A percentile compares a stretch with the other conserved stretches of the same genome.
These are phyloP conservation scores for Syritta pipiens DNA, from an alignment of 2,888 invertebrate species.

Conservation along the genomic window DNA sequence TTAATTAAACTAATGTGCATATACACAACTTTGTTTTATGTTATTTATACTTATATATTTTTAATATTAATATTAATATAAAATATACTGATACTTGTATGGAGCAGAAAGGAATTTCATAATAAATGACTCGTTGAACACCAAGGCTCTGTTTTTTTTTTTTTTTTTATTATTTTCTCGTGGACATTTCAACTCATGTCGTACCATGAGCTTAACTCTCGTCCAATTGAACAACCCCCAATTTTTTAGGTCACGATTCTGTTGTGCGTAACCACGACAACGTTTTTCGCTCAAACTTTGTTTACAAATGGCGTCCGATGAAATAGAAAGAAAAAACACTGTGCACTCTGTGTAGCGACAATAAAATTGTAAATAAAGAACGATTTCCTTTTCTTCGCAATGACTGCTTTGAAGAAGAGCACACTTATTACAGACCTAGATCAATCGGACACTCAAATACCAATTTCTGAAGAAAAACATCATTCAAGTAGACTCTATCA, in stretches of 20 bases:
- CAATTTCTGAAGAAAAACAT: conserved; percentile 16
- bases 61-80: conserved; percentile 62
- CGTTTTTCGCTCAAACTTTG: conserved; percentile 58
- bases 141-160: background rate
- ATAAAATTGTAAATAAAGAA: conserved; percentile 13
- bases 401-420: conserved; percentile 30
- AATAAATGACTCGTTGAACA: conserved; percentile 65
- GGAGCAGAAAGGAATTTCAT: conserved; percentile 52
- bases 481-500: conserved; percentile 15
- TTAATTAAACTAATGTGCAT: conserved; percentile 60
- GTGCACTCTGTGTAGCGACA: too few relatives aligned
- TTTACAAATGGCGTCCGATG: conserved; percentile 59
- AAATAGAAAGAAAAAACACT: background rate
- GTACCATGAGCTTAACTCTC: too few relatives aligned
- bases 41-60: conserved; percentile 69
- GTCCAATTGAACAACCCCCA: conserved; percentile 22
- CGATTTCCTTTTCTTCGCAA: conserved; percentile 3
- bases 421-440: conserved; percentile 46
- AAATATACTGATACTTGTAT: conserved; percentile 49
- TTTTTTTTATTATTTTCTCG: too few relatives aligned
- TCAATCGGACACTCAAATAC: conserved; percentile 29
- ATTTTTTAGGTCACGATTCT: background rate
- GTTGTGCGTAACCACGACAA: conserved; percentile 29
- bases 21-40: conserved; percentile 63
- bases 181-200: too few relatives aligned